Evolutionary conservation across 2,888 invertebrate genomes (phyloP), one percentile per base, ranked within the genome.

Genomic region (Monoplex corrugatus): DNA sequence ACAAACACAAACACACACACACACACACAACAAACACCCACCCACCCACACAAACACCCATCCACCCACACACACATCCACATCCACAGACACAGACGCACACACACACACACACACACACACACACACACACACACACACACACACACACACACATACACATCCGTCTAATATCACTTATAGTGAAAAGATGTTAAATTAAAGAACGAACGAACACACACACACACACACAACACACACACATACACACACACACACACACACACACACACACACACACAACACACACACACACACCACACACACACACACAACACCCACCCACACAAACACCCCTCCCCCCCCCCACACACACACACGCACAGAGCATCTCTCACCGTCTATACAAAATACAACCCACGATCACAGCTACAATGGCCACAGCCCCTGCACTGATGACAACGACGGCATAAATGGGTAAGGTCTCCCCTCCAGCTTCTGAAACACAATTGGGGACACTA

Each of bases 391-490:
- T 2, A 32, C 82, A 87, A 32, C 87, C 87, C 40, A 87, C 43
- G 2, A 87, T 19, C 2, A 82, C n/a, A 40, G 82, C 82, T 40
- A 87, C n/a, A 0, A 87, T 3, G 6, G 63, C 80, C 63, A 82
- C 63, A 13, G n/a, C 87, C 16, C 19, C 80, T 3, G 82, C 87
- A n/a, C 57, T 32, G 23, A 82, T 43, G 19, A 87, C 13, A 13
- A 2, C 87, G 2, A 87, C 82, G 80, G 87, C 87, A 43, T 40
- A 87, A 6, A 16, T 43, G 1, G 87, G 82, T 6, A 87, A n/a
- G 6, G n/a, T 43, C 10, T 80, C 78, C 28, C 28, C 78, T 40
- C 28, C 78, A 19, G 19, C 28, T n/a, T 80, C 78, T 43, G 78
- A 38, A n/a, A 32, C 28, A 16, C 19, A n/a, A n/a, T n/a, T n/a